Conservation (phyloP, 2,888 invertebrate genomes). For the Tachina grossa region DNA sequence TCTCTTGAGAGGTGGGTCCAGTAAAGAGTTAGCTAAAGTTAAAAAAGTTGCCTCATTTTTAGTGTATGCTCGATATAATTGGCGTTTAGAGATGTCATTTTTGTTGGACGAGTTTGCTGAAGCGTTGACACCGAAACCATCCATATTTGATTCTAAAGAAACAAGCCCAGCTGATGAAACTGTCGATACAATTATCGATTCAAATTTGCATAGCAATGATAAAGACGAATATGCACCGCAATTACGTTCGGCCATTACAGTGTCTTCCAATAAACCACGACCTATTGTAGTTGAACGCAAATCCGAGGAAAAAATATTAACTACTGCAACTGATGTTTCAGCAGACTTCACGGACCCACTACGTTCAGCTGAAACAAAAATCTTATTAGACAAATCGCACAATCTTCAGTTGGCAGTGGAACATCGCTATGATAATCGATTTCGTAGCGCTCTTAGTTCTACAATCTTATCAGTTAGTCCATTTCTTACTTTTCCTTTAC, state of each 20-base stretch:
- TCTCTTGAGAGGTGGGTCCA: slow-evolving; percentile 91
- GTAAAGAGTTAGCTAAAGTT: slow-evolving; percentile 89
- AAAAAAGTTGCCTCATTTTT: slow-evolving; percentile 93
- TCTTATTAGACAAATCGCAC: slow-evolving; percentile 80
- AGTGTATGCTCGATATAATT: slow-evolving; percentile 91
- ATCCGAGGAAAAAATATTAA: slow-evolving; percentile 85
- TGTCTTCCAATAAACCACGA: slow-evolving; percentile 47
- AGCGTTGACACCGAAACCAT: slow-evolving; percentile 85
- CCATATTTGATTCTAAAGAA: slow-evolving; percentile 83
- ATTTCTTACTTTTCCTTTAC: slow-evolving; percentile 91
- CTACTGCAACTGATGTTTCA: slow-evolving; percentile 79
- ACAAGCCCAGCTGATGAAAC: slow-evolving; percentile 79
- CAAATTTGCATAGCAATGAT: background rate
- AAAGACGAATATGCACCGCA: slow-evolving; percentile 75
- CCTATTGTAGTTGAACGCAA: slow-evolving; percentile 77
- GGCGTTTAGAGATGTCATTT: slow-evolving; percentile 95
- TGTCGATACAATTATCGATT: slow-evolving; percentile 55
- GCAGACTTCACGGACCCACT: slow-evolving; percentile 93
- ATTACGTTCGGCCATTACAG: slow-evolving; percentile 58
- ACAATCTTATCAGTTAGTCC: slow-evolving; percentile 93
- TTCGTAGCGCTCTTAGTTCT: slow-evolving; percentile 89
- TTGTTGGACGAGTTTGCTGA: slow-evolving; percentile 93
- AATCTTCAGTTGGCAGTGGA: slow-evolving; percentile 82
- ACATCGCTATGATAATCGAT: slow-evolving; percentile 86
- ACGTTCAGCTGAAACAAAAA: slow-evolving; percentile 84